These are phyloP conservation scores for Brachyistius frenatus DNA, from an alignment of 2,113 vertebrate species.

Conservation along the genomic window DNA sequence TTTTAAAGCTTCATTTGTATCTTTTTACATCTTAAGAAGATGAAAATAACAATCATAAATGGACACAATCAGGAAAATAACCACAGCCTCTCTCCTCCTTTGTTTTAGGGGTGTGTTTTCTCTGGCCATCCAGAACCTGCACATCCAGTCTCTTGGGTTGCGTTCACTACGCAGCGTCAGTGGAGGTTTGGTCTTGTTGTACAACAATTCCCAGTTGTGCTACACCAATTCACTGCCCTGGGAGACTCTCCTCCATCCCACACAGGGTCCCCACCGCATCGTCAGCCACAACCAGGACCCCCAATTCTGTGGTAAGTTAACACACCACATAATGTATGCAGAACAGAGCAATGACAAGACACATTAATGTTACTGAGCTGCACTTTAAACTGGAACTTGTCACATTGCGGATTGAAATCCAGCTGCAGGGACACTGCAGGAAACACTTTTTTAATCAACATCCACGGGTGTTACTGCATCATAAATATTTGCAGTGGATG, in stretches of 20 bases:
- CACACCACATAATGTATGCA: background rate
- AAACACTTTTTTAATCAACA: background rate
- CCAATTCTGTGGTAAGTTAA: conserved; percentile 85
- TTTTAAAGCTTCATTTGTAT: background rate
- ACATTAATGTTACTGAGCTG: too few species aligned
- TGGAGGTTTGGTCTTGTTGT: conserved; percentile 91
- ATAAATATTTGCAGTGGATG: too few species aligned
- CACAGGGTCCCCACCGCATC: conserved; percentile 87
- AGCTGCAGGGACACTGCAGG: too few species aligned
- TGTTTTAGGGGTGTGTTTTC: conserved; percentile 91
- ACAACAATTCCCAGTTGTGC: conserved; percentile 91
- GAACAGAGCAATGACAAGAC: background rate
- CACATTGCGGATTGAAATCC: background rate
- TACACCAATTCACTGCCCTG: conserved; percentile 90
- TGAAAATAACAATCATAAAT: too few species aligned
- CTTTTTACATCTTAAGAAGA: background rate
- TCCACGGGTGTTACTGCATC: too few species aligned
- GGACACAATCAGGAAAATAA: background rate
- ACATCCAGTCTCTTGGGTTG: conserved; percentile 89
- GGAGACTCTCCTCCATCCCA: conserved; percentile 87
- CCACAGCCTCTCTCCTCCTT: conserved; percentile 1
- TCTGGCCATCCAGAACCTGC: conserved; percentile 88
- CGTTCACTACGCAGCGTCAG: conserved; percentile 91
- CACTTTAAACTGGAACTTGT: too few species aligned
- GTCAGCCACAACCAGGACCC: conserved; percentile 86